Conservation (phyloP, 2,888 invertebrate genomes). For the Gisinianus flammeolus region DNA sequence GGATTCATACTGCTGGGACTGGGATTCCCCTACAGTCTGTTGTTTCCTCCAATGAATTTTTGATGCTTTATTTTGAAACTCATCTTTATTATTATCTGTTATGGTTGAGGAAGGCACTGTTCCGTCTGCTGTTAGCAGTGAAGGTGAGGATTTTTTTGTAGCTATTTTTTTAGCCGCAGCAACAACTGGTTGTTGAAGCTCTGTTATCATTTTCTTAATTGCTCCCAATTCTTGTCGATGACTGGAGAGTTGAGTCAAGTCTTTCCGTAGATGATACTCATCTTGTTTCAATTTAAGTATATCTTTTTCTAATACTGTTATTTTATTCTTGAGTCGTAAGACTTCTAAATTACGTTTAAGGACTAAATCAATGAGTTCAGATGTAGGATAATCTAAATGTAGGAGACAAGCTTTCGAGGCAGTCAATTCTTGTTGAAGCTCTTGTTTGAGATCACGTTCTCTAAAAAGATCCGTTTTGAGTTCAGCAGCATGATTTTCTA, state of each 20-base stretch:
- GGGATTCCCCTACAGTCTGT: background rate
- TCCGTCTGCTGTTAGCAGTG: no score
- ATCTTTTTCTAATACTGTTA: background rate
- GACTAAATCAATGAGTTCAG: conserved; percentile 1
- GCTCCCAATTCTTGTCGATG: background rate
- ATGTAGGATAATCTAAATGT: background rate
- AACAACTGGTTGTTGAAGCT: no score
- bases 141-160: background rate
- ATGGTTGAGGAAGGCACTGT: background rate
- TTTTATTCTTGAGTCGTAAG: background rate
- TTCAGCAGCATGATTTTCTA: conserved; percentile 1
- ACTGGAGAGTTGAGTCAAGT: background rate
- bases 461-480: background rate
- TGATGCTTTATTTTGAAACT: background rate
- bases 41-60: background rate
- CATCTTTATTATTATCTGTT: background rate
- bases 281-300: background rate
- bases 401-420: background rate
- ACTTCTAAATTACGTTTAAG: conserved; percentile 1
- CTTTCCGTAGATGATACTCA: background rate
- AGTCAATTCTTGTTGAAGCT: background rate
- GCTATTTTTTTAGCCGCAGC: background rate
- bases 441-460: conserved; percentile 5
- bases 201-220: background rate
- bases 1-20: background rate